Conservation (phyloP, 2,797 vertebrate species). For the Anguilla obscura region DNA sequence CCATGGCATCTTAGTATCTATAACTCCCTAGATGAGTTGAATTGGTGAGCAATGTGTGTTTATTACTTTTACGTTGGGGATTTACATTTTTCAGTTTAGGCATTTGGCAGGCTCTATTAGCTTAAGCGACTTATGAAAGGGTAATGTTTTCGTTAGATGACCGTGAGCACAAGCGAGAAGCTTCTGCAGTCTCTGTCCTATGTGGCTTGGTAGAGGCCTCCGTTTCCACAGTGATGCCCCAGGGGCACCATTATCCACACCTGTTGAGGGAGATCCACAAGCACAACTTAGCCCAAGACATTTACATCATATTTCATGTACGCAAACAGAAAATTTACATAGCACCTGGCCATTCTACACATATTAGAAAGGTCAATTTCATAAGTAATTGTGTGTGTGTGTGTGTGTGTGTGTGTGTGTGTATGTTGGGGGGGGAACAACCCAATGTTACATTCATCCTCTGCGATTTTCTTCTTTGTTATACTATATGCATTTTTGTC, state of each 20-base stretch:
- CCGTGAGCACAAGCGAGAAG: conserved; percentile 30
- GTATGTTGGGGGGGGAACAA: background rate
- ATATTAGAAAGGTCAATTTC: background rate
- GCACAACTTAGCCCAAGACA: conserved; percentile 53
- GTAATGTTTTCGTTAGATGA: conserved; percentile 30
- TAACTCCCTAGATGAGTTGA: background rate
- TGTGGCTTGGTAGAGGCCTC: conserved; percentile 47
- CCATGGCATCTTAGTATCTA: background rate
- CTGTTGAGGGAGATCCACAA: conserved; percentile 53
- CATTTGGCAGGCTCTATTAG: background rate
- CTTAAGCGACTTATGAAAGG: background rate
- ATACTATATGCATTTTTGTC: background rate
- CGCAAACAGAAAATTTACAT: background rate
- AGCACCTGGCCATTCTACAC: background rate
- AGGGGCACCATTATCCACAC: conserved; percentile 66
- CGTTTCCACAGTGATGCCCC: conserved; percentile 66
- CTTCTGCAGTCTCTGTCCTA: conserved; percentile 32
- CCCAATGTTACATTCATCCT: background rate
- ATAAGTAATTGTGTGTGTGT: background rate
- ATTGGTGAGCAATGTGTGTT: background rate
- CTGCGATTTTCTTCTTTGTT: background rate
- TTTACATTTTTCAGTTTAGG: conserved; percentile 3
- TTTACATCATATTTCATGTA: conserved; percentile 47
- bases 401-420: too few relatives aligned
- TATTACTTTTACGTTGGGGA: background rate